Base-by-base conservation (phyloP, 2,888 invertebrate genomes). In the Xestobium rufovillosum region DNA sequence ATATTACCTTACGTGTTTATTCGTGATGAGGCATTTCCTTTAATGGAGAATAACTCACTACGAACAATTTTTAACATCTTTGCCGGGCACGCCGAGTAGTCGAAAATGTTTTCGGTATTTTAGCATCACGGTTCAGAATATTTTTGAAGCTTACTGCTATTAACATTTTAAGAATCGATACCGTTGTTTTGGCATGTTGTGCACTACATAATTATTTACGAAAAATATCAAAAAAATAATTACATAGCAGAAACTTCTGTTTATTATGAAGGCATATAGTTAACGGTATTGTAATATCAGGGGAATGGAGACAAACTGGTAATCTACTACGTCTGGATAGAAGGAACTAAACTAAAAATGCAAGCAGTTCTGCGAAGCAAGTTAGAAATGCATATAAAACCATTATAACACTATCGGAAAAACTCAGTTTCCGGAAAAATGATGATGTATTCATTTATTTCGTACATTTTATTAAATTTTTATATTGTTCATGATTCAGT, bases 301-400 rank as follows among this genome's bases (percentile, higher is more conserved):
- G 23, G n/a, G 35, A 41, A 39, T 43, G 43, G 45, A 41, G 45
- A 26, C 43, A 43, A 39, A 37, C 9, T 14, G 38, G 33, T 27
- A 26, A 34, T 28, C 12, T 34, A 11, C 29, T 38, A 34, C 31
- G 33, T 31, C 13, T 44, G 29, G 34, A 26, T 26, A 39, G 33
- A 37, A 39, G 26, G n/a, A 19, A 19, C 15, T 17, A 39, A 11
- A 14, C 32, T 3, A 32, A 14, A 34, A 41, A 37, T 28, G 28
- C 42, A 14, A 36, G 14, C 35, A 29, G 10, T 29, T 19, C 33
- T 16, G 42, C 38, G 9, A 38, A 42, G 27, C 15, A 31, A 15
- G 25, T 33, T 16, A 26, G 41, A 29, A 29, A 39, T 15, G 11
- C 16, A 10, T 44, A 31, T 36, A 42, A 34, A 32, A 39, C 19